A percentile compares a stretch with the other conserved stretches of the same genome.
Conservation (phyloP, 2,888 invertebrate species). For the Nomada flava region DNA sequence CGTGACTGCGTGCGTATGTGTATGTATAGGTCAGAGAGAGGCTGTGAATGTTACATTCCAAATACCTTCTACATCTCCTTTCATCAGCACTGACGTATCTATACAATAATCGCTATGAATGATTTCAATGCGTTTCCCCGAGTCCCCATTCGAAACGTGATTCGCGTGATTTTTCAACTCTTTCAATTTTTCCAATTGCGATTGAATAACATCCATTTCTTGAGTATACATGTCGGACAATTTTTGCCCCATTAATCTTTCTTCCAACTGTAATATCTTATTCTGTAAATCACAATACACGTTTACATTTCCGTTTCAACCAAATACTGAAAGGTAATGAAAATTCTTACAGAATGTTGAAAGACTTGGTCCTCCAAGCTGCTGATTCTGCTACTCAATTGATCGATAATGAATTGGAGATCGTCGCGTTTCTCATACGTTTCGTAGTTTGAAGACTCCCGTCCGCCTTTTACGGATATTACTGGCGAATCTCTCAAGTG, state of each 20-base stretch:
- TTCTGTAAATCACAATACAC: constrained; percentile 60
- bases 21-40: no score
- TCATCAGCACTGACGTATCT: constrained; percentile 67
- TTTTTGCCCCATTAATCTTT: constrained; percentile 59
- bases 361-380: constrained; percentile 71
- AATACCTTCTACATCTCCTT: constrained; percentile 28
- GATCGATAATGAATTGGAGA: constrained; percentile 66
- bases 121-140: constrained; percentile 72
- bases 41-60: constrained; percentile 70
- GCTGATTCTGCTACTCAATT: constrained; percentile 72
- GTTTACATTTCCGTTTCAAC: no score
- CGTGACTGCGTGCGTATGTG: no score
- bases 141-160: constrained; percentile 64
- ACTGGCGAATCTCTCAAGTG: constrained; percentile 5
- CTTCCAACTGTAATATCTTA: constrained; percentile 68
- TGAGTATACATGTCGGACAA: constrained; percentile 57
- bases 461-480: background rate
- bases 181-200: constrained; percentile 75
- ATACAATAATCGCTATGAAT: constrained; percentile 73
- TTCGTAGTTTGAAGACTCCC: constrained; percentile 14
- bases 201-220: constrained; percentile 73
- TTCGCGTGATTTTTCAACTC: constrained; percentile 66
- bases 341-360: constrained; percentile 61
- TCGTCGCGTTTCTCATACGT: constrained; percentile 47
- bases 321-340: background rate